Evolutionary conservation across 2,888 invertebrate species (phyloP), one percentile per base, ranked within the genome.

Genomic region (Scelioninae gen. 1): DNA sequence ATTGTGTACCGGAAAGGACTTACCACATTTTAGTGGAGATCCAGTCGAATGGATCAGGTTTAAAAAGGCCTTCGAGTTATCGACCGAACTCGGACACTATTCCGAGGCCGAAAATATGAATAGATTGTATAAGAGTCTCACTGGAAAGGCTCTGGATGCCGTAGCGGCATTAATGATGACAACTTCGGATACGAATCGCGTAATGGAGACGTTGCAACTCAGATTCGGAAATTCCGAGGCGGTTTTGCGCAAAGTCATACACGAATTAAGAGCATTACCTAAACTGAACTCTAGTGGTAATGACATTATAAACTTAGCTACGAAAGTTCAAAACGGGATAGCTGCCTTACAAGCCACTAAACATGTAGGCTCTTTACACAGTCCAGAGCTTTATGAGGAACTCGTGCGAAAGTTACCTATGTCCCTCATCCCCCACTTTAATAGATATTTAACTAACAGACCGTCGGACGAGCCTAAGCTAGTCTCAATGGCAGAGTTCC

Each of bases 151-250:
- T 1, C 69, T 43, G 15, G 80, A 83, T 1, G 80, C 84, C 0
- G 82, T 83, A 0, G 43, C 69, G 2, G 29, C 80, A 0, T 43
- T 83, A 10, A 72, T 84, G 77, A 63, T 83, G 32, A 77, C 77
- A 0, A 65, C 68, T 3, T 13, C 38, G 9, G 32, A 34, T 8
- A 13, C 49, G 4, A 34, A 15, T 13, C 45, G 16, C 4, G 34
- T 78, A 1, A 78, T 85, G 63, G 34, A 75, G 0, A 71, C 71
- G 0, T 55, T 83, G 9, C 45, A 80, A 38, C 58, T 82, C 1
- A 49, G 83, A 0, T 84, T 85, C 13, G 82, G 83, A 0, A 80
- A 82, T 16, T 43, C 74, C 0, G 77, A 84, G n/a, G 4, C 15
- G 0, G 38, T 82, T 0, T 5, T 72, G 1, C 9, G 51, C 6